phyloP scores from a whole-genome alignment of 2,888 invertebrate species.

The Stomorhina lunata region DNA sequence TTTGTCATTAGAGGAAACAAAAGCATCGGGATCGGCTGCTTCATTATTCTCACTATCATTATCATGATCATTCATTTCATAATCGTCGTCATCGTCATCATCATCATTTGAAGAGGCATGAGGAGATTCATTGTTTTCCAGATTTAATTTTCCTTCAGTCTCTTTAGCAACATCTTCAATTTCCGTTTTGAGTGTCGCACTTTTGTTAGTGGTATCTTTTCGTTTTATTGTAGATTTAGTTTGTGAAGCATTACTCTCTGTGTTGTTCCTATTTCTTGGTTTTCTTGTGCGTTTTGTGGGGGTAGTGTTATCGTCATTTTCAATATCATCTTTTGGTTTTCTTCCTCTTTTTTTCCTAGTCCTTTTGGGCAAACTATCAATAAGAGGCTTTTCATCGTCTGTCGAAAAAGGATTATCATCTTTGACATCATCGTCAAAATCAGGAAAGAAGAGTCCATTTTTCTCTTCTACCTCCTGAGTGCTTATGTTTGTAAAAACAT shows the following conservation, averaged over 20 bases:
- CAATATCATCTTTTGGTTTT: background rate
- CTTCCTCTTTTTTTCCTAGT: background rate
- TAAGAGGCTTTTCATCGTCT: background rate
- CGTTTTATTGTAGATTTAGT: background rate
- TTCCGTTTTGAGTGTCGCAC: background rate
- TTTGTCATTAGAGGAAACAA: slow-evolving; percentile 22
- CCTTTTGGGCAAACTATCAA: background rate
- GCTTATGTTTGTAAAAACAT: background rate
- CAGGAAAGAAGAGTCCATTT: background rate
- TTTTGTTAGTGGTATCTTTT: too few relatives aligned
- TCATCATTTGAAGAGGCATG: slow-evolving; percentile 3
- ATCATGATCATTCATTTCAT: background rate
- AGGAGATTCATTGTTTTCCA: background rate
- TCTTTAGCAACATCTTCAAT: background rate
- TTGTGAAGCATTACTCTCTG: background rate
- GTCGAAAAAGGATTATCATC: background rate
- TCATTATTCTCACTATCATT: background rate
- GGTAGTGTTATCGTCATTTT: background rate
- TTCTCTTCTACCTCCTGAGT: background rate
- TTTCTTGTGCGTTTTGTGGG: background rate
- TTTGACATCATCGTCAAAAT: background rate
- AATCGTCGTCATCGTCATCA: slow-evolving; percentile 9
- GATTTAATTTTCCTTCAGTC: background rate
- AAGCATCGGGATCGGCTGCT: background rate
- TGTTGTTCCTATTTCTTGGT: background rate